phyloP scores from a whole-genome alignment of 2,888 invertebrate species.

The Chydorus sphaericus region DNA sequence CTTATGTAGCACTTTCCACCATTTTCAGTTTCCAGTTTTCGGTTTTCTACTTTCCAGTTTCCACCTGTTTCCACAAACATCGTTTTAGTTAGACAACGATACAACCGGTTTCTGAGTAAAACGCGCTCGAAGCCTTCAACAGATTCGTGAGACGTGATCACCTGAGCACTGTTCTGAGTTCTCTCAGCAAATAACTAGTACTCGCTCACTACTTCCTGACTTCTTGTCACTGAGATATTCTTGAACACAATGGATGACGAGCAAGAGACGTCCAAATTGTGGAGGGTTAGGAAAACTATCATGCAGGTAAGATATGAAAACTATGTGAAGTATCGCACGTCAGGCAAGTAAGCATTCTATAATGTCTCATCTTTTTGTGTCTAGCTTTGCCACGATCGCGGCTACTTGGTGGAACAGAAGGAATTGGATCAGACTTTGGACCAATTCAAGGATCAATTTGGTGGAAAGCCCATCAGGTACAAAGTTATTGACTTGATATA shows the following conservation, averaged over 20 bases:
- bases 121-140: too few relatives aligned
- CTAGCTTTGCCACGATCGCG: slow-evolving; percentile 91
- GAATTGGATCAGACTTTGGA: slow-evolving; percentile 98
- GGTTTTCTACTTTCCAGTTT: too few relatives aligned
- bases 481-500: neutral
- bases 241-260: slow-evolving; percentile 80
- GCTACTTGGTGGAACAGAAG: slow-evolving; percentile 96
- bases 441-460: slow-evolving; percentile 92
- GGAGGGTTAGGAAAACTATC: slow-evolving; percentile 95
- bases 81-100: too few relatives aligned
- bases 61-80: too few relatives aligned
- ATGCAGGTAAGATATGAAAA: slow-evolving; percentile 70
- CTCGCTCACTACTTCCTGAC: too few relatives aligned
- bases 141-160: too few relatives aligned
- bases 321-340: neutral
- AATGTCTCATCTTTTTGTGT: slow-evolving; percentile 20
- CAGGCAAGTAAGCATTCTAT: neutral
- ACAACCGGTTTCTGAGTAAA: too few relatives aligned
- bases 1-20: too few relatives aligned
- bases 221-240: too few relatives aligned
- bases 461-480: slow-evolving; percentile 78
- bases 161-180: too few relatives aligned
- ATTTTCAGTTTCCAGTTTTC: too few relatives aligned
- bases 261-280: slow-evolving; percentile 92
- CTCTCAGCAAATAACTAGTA: too few relatives aligned